These are phyloP conservation scores for Orthosia gracilis DNA, from an alignment of 2,888 invertebrate genomes.

Conservation along the genomic window DNA sequence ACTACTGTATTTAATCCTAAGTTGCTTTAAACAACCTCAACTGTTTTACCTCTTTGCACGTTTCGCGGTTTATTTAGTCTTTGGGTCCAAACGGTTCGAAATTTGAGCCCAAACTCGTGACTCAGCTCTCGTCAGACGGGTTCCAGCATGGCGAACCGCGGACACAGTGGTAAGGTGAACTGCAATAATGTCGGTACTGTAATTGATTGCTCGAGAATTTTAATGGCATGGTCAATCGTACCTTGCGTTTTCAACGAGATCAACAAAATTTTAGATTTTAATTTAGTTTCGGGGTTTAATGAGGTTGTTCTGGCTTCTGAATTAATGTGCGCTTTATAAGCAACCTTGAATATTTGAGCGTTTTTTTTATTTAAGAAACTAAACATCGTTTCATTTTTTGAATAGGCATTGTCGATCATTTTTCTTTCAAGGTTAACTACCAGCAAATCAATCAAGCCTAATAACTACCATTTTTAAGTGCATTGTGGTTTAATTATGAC, in stretches of 20 bases:
- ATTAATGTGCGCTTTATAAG: slow-evolving; percentile 5
- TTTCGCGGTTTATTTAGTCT: slow-evolving; percentile 70
- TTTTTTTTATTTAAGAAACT: neutral
- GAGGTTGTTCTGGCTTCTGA: slow-evolving; percentile 28
- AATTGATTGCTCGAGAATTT: slow-evolving; percentile 60
- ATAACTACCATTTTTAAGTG: too few relatives aligned
- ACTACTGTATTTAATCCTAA: slow-evolving; percentile 45
- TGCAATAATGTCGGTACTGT: slow-evolving; percentile 56
- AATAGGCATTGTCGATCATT: neutral
- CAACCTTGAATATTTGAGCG: neutral
- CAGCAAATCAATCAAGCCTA: too few relatives aligned
- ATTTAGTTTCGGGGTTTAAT: slow-evolving; percentile 26
- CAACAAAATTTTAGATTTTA: slow-evolving; percentile 39
- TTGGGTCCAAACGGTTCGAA: slow-evolving; percentile 73
- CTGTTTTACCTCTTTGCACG: slow-evolving; percentile 55
- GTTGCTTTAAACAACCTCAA: slow-evolving; percentile 49
- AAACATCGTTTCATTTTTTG: neutral
- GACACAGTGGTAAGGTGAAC: slow-evolving; percentile 67
- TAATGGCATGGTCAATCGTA: slow-evolving; percentile 54
- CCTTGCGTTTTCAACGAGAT: slow-evolving; percentile 46
- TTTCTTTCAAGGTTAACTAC: neutral
- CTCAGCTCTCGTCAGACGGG: slow-evolving; percentile 80
- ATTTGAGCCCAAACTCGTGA: slow-evolving; percentile 84
- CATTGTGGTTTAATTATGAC: too few relatives aligned
- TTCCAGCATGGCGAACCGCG: slow-evolving; percentile 71